A percentile compares a stretch with the other conserved stretches of the same genome.
These are phyloP conservation scores for Furcifer pardalis DNA, from an alignment of 2,797 vertebrate genomes.

Conservation along the genomic window DNA sequence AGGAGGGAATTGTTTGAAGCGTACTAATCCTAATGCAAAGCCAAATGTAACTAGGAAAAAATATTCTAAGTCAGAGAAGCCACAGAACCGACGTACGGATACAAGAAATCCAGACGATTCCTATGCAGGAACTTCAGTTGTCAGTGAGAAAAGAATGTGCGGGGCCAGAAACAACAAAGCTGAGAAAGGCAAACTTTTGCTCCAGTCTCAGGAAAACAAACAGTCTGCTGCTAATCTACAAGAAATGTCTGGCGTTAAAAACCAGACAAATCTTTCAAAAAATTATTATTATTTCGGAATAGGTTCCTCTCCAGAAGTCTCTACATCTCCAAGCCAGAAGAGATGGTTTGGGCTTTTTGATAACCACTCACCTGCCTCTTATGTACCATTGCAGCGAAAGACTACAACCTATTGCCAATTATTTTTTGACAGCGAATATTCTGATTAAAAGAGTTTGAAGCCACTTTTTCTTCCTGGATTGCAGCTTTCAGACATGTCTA, in stretches of 20 bases:
- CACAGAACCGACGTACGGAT: conserved; percentile 34
- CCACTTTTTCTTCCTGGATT: too few relatives aligned
- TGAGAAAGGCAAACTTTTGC: conserved; percentile 24
- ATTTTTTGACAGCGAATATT: conserved; percentile 76
- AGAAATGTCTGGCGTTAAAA: conserved; percentile 33
- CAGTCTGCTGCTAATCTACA: conserved; percentile 30
- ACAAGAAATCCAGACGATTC: conserved; percentile 36
- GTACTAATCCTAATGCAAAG: conserved; percentile 16
- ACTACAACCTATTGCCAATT: conserved; percentile 49
- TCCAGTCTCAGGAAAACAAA: conserved; percentile 14
- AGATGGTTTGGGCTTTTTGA: conserved; percentile 65
- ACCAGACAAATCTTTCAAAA: neutral
- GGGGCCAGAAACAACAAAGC: neutral
- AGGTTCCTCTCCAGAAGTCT: conserved; percentile 50
- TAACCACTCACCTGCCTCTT: neutral
- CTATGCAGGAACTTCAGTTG: conserved; percentile 23
- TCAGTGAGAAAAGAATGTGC: conserved; percentile 14
- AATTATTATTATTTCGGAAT: conserved; percentile 8
- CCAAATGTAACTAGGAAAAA: conserved; percentile 32
- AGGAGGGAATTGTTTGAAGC: neutral
- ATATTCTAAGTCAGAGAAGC: conserved; percentile 37
- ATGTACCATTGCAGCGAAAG: neutral
- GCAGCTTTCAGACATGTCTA: too few relatives aligned
- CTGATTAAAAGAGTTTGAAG: conserved; percentile 51
- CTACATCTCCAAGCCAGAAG: conserved; percentile 53